Conservation (phyloP, 2,888 invertebrate genomes). For the Agrochola circellaris region DNA sequence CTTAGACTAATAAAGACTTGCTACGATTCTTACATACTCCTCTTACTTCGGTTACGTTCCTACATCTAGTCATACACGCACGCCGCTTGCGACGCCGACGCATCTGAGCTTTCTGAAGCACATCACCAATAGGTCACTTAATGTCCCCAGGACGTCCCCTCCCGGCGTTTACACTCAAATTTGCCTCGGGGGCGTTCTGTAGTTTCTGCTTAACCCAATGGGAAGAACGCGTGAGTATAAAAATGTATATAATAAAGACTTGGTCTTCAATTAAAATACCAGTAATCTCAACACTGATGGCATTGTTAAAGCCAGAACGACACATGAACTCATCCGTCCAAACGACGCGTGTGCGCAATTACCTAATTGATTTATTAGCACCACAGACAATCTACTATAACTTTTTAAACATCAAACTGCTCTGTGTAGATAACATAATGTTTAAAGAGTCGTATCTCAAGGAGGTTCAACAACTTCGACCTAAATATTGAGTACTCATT, state of each 20-base stretch:
- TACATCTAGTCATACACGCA: not conserved
- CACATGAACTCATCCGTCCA: slow-evolving; percentile 33
- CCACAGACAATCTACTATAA: slow-evolving; percentile 51
- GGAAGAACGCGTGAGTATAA: too few species aligned
- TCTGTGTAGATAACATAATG: slow-evolving; percentile 68
- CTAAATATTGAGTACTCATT: slow-evolving; percentile 80
- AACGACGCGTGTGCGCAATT: slow-evolving; percentile 58
- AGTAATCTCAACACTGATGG: slow-evolving; percentile 44
- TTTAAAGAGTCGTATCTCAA: slow-evolving; percentile 77
- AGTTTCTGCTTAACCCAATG: too few species aligned
- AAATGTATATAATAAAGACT: not conserved
- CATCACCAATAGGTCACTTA: too few species aligned
- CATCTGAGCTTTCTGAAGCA: too few species aligned
- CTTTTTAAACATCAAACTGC: slow-evolving; percentile 50
- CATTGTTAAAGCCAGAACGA: slow-evolving; percentile 36
- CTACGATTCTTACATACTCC: not conserved
- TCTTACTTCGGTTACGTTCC: not conserved
- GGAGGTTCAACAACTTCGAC: slow-evolving; percentile 81
- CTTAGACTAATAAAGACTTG: not conserved
- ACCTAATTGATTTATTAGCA: slow-evolving; percentile 64
- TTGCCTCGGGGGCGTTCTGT: too few species aligned
- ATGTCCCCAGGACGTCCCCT: too few species aligned
- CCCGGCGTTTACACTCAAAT: too few species aligned
- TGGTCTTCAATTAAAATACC: slow-evolving; percentile 22
- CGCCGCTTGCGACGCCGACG: too few species aligned